A percentile compares a stretch with the other conserved stretches of the same genome.
Evolutionary conservation across 2,797 vertebrate species (phyloP).

Genomic region (Acrossocheilus fasciatus): DNA sequence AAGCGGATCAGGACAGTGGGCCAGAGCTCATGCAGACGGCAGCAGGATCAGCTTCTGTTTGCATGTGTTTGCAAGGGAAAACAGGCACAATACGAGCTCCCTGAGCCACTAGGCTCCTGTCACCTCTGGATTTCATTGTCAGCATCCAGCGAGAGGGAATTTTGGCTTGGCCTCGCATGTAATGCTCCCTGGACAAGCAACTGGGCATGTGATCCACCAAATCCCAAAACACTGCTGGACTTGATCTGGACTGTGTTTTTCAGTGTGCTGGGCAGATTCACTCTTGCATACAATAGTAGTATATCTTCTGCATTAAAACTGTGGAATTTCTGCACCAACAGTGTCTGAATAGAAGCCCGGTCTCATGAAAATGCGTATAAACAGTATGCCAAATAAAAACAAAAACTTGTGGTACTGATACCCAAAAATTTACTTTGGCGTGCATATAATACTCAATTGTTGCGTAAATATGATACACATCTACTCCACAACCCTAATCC

Average conservation of each 20-base stretch:
- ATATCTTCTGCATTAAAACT: neutral
- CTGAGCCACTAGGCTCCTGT: conserved; percentile 42
- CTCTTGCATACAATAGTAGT: neutral
- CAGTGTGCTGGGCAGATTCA: neutral
- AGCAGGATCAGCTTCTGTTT: conserved; percentile 45
- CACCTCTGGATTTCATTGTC: conserved; percentile 47
- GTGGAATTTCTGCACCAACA: neutral
- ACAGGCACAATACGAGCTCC: conserved; percentile 16
- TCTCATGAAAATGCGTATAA: too few species aligned
- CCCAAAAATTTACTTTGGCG: too few species aligned
- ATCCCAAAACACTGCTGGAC: conserved; percentile 22
- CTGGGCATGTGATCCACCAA: conserved; percentile 42
- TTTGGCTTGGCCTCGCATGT: conserved; percentile 32
- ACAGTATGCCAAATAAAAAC: neutral
- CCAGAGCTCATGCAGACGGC: conserved; percentile 9
- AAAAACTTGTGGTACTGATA: too few species aligned
- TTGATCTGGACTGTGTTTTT: conserved; percentile 3
- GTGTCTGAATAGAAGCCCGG: neutral
- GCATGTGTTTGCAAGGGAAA: conserved; percentile 31
- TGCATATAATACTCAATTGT: too few species aligned
- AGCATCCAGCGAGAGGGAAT: conserved; percentile 23
- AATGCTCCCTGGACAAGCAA: conserved; percentile 43
- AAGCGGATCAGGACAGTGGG: conserved; percentile 17
- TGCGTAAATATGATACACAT: neutral
- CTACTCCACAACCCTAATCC: too few species aligned